These are phyloP conservation scores for Spongia lamella DNA, from an alignment of 37 sponge, comb jelly and placozoan species.

Conservation along the genomic window DNA sequence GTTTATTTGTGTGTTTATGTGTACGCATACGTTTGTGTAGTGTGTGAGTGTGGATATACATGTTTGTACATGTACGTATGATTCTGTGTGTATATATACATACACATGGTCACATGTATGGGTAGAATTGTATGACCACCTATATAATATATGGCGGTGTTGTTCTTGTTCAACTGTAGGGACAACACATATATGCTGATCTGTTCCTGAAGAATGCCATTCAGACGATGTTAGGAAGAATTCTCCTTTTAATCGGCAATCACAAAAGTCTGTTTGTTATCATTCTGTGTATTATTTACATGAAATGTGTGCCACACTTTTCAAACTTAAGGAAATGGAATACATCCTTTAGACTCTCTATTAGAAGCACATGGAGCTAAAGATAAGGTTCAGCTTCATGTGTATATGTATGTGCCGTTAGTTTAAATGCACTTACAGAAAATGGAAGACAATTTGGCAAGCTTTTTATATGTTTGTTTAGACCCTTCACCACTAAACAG, in stretches of 20 bases:
- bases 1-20: too few relatives aligned
- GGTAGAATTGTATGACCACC: background rate
- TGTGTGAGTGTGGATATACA: too few relatives aligned
- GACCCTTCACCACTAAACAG: constrained; percentile 17
- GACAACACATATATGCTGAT: constrained; percentile 65
- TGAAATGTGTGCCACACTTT: background rate
- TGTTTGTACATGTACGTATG: too few relatives aligned
- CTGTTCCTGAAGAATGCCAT: constrained; percentile 65
- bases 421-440: background rate
- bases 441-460: constrained; percentile 18
- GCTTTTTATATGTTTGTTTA: constrained; percentile 19
- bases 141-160: background rate
- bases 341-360: constrained; percentile 47
- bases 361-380: constrained; percentile 43
- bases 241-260: constrained; percentile 49
- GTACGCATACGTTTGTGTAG: too few relatives aligned
- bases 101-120: background rate
- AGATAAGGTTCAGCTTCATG: constrained; percentile 38
- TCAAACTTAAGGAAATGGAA: constrained; percentile 24
- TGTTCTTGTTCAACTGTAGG: constrained; percentile 42
- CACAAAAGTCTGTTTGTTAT: constrained; percentile 32
- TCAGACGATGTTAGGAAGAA: constrained; percentile 45
- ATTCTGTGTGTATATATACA: background rate
- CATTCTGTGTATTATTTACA: background rate
- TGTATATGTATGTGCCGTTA: background rate